A percentile compares a stretch with the other conserved stretches of the same genome.
Evolutionary conservation across 2,113 vertebrate species (phyloP).

Genomic region (Prunella fulvescens): DNA sequence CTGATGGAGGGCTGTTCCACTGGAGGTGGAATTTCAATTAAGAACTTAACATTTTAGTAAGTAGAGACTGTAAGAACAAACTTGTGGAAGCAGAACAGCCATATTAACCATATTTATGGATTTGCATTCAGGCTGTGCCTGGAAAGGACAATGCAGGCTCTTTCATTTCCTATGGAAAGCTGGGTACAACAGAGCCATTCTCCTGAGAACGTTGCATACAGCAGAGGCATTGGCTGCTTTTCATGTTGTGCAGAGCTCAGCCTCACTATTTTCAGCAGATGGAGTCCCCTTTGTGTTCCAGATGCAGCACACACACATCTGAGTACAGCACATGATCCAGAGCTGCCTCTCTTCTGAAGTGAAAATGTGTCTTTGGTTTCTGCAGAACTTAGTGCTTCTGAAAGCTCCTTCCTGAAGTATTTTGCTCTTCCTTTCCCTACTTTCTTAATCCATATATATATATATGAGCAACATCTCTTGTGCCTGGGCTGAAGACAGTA

Average conservation of each 20-base stretch:
- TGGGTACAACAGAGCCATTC: slow-evolving; percentile 35
- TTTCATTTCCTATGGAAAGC: background rate
- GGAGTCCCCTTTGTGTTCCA: background rate
- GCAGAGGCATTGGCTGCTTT: background rate
- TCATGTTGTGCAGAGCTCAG: background rate
- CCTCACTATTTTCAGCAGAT: background rate
- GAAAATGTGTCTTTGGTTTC: background rate
- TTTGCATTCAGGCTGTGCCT: background rate
- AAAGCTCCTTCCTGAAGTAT: background rate
- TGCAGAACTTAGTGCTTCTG: background rate
- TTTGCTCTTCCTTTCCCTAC: background rate
- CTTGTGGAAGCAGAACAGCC: background rate
- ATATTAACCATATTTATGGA: background rate
- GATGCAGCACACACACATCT: background rate
- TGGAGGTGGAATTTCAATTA: slow-evolving; percentile 60
- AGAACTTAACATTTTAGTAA: slow-evolving; percentile 21
- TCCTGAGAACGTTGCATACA: background rate
- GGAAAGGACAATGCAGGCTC: slow-evolving; percentile 28
- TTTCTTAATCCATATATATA: background rate
- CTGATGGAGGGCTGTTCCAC: background rate
- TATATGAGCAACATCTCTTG: background rate
- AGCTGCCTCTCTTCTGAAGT: background rate
- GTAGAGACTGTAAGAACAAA: background rate
- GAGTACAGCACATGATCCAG: background rate
- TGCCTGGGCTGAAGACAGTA: background rate